Conservation (phyloP, 2,888 invertebrate genomes). For the Cosmia pyralina region DNA sequence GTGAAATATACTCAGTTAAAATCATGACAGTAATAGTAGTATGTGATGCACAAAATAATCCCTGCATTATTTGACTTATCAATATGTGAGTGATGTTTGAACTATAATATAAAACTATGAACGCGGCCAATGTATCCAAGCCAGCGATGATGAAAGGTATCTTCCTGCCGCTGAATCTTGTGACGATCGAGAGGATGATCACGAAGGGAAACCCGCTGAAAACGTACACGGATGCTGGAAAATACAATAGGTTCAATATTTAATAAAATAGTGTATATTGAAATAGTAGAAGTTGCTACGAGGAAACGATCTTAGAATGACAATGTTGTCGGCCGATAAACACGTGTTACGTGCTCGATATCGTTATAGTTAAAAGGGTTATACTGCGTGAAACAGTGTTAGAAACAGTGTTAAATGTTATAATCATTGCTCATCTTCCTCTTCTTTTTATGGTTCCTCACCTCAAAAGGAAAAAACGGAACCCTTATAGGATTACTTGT, state of each 20-base stretch:
- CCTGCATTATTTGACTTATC: constrained; percentile 60
- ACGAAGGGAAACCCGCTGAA: constrained; percentile 66
- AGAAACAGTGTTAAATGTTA: too few species aligned
- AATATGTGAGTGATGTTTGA: constrained; percentile 61
- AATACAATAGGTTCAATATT: not conserved
- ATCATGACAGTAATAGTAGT: constrained; percentile 53
- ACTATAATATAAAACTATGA: constrained; percentile 62
- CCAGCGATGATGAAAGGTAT: constrained; percentile 51
- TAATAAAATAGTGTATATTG: not conserved
- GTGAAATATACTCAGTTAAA: constrained; percentile 69
- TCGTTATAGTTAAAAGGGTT: too few species aligned
- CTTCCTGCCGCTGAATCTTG: constrained; percentile 63
- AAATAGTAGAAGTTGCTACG: not conserved
- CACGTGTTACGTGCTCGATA: too few species aligned
- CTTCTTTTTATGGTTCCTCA: too few species aligned
- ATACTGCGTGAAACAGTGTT: too few species aligned
- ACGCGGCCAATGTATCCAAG: constrained; percentile 48
- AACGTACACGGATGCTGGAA: constrained; percentile 41
- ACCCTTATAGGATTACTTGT: too few species aligned
- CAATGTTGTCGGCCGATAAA: not conserved
- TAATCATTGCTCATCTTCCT: too few species aligned
- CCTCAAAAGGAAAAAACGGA: too few species aligned
- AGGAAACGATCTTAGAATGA: not conserved
- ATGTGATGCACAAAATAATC: constrained; percentile 39
- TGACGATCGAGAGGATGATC: constrained; percentile 54